Evolutionary conservation across 2,888 invertebrate genomes (phyloP).

Genomic region (Platycheirus albimanus): DNA sequence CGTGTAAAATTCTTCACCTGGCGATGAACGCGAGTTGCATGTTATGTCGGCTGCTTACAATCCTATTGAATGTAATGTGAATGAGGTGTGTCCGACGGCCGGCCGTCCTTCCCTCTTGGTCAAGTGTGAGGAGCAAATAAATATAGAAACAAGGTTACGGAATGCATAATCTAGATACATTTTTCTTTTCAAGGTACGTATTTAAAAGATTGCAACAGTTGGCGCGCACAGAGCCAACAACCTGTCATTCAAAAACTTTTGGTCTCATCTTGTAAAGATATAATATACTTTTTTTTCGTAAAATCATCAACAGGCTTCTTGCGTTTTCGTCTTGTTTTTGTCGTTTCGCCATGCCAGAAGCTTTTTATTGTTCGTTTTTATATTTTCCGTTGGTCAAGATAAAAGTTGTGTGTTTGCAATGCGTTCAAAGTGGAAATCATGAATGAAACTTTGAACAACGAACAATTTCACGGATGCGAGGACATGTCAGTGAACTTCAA

Average conservation of each 20-base stretch:
- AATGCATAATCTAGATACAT: neutral
- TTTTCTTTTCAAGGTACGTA: neutral
- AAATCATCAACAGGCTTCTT: neutral
- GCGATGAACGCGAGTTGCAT: slow-evolving; percentile 32
- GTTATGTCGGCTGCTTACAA: neutral
- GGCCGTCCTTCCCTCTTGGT: neutral
- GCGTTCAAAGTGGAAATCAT: slow-evolving; percentile 37
- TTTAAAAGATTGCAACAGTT: neutral
- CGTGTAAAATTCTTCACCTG: neutral
- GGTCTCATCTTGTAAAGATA: neutral
- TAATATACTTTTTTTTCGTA: too few species aligned
- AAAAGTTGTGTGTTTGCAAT: slow-evolving; percentile 4
- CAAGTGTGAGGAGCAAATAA: neutral
- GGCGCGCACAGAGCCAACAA: neutral
- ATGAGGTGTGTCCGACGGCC: neutral
- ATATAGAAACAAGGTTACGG: neutral
- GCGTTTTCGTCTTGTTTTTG: neutral
- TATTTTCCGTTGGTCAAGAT: neutral
- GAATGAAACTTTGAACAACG: slow-evolving; percentile 47
- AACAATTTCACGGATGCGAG: neutral
- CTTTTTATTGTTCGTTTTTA: neutral
- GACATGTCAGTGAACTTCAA: slow-evolving; percentile 25
- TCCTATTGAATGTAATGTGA: neutral
- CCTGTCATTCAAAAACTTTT: slow-evolving; percentile 6
- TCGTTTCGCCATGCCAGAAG: neutral